Conservation (phyloP, 2,113 vertebrate species). For the Solea senegalensis region DNA sequence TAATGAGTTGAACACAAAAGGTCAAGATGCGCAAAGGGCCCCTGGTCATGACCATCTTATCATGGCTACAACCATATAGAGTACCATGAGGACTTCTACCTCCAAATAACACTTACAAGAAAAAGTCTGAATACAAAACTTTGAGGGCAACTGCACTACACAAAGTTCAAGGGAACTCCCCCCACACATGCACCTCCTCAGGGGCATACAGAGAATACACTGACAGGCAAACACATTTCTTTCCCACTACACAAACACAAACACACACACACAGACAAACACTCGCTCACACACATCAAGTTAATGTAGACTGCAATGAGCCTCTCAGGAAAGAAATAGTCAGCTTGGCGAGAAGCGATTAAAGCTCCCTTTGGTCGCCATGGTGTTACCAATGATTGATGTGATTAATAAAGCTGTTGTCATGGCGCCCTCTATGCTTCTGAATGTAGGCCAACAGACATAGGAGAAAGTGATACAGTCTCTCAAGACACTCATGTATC, state of each 20-base stretch:
- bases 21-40: neutral
- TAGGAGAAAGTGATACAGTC: constrained; percentile 24
- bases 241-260: constrained; percentile 12
- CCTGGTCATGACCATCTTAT: too few species aligned
- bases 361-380: constrained; percentile 67
- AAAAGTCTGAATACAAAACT: constrained; percentile 37
- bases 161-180: constrained; percentile 55
- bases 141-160: constrained; percentile 45
- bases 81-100: too few species aligned
- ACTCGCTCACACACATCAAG: constrained; percentile 37
- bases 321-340: constrained; percentile 68
- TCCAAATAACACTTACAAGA: neutral
- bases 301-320: constrained; percentile 61
- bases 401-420: constrained; percentile 82
- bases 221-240: constrained; percentile 63
- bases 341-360: constrained; percentile 65
- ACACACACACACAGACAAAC: constrained; percentile 9
- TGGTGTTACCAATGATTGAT: constrained; percentile 80
- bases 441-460: constrained; percentile 64
- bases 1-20: neutral
- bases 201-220: constrained; percentile 15
- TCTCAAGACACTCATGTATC: constrained; percentile 53
- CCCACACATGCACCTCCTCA: neutral
- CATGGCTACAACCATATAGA: too few species aligned
- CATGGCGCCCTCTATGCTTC: constrained; percentile 65